phyloP scores from a whole-genome alignment of 92 coral and sea anemone species.

The Palythoa caribaeorum region DNA sequence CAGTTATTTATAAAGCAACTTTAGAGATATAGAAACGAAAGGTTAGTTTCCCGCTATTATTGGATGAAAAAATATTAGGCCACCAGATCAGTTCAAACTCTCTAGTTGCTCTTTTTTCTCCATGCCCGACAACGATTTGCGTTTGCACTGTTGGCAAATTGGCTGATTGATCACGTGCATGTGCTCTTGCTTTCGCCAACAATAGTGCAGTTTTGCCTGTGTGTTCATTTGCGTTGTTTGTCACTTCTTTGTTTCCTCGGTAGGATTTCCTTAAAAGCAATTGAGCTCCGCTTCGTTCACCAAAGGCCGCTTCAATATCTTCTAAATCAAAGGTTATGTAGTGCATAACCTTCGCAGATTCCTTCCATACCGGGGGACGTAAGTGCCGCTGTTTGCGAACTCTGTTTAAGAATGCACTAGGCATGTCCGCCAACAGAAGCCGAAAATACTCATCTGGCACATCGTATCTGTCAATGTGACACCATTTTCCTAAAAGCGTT shows the following conservation, averaged over 20 bases:
- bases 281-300: constrained; percentile 27
- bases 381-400: constrained; percentile 28
- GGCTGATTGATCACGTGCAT: not conserved
- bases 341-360: constrained; percentile 7
- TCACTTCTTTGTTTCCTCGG: constrained; percentile 26
- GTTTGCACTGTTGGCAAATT: constrained; percentile 5
- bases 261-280: constrained; percentile 31
- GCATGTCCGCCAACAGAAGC: constrained; percentile 8
- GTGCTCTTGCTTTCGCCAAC: constrained; percentile 44
- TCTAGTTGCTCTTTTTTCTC: constrained; percentile 38
- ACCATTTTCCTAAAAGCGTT: not conserved
- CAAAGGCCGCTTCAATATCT: constrained; percentile 24
- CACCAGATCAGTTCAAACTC: constrained; percentile 53
- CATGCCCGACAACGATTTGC: constrained; percentile 45
- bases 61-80: constrained; percentile 40
- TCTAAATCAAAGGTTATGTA: constrained; percentile 26
- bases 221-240: constrained; percentile 9
- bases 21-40: not conserved
- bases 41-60: constrained; percentile 7
- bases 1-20: not conserved
- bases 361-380: constrained; percentile 51
- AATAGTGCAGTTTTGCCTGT: constrained; percentile 34
- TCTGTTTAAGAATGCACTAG: not conserved
- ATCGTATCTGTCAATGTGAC: constrained; percentile 9
- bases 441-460: not conserved